A percentile compares a stretch with the other conserved stretches of the same genome.
phyloP scores from a whole-genome alignment of 2,797 vertebrate genomes.

The Babyrousa celebensis region DNA sequence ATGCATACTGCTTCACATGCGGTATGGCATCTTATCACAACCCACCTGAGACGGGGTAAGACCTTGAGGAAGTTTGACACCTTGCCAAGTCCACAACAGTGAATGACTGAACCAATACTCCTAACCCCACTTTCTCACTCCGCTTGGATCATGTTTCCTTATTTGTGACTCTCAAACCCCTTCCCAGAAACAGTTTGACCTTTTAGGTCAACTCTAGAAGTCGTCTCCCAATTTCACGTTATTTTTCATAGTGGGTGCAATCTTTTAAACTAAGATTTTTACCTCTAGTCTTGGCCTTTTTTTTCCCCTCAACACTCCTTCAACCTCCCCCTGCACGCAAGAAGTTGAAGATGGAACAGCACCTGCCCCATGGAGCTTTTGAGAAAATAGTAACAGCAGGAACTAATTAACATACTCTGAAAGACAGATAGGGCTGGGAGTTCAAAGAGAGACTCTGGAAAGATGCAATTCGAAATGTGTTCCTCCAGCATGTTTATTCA shows the following conservation, averaged over 20 bases:
- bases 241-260: not conserved
- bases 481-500: not conserved
- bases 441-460: constrained; percentile 9
- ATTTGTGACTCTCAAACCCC: not conserved
- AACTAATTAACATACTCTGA: constrained; percentile 63
- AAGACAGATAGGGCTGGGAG: constrained; percentile 5
- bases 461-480: not conserved
- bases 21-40: not conserved
- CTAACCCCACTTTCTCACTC: not conserved
- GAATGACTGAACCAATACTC: not conserved
- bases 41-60: not conserved
- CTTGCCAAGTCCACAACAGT: not conserved
- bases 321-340: not conserved
- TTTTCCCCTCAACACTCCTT: constrained; percentile 1
- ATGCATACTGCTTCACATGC: not conserved
- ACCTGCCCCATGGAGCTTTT: constrained; percentile 51
- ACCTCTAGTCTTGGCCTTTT: constrained; percentile 21
- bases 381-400: constrained; percentile 66
- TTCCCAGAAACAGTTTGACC: constrained; percentile 50
- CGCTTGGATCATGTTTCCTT: not conserved
- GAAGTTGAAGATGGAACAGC: not conserved
- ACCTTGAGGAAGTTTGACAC: not conserved
- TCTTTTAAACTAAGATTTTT: constrained; percentile 42
- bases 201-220: constrained; percentile 26
- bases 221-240: not conserved